Evolutionary conservation across 2,888 invertebrate genomes (phyloP), one percentile per base, ranked within the genome.

Genomic region (Amiota communis): DNA sequence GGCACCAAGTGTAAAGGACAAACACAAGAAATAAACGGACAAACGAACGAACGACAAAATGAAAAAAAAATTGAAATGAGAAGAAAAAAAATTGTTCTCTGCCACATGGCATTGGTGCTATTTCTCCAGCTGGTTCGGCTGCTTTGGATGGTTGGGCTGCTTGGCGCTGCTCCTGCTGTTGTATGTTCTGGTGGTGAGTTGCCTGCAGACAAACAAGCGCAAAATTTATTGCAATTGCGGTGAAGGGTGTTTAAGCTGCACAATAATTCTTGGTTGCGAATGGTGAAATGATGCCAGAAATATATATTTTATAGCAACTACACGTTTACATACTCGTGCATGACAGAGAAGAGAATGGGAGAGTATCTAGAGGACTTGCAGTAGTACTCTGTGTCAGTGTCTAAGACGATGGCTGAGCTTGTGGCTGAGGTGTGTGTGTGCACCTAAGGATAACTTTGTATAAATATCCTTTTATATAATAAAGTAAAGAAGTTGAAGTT

Each of bases 171-270:
- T 64, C n/a, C n/a, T 15, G 61, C 10, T 61, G 61, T 2, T 23
- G 36, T 20, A 23, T 36, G 47, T 49, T 17, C 36, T 13, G 65
- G 23, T 46, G 65, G 23, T 46, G 47, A 53, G 71, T 72, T 61
- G 65, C 64, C 63, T 63, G 63, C 61, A 70, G 65, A 72, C 71
- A 72, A 72, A 72, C 71, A 72, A 72, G 65, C 57, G 71, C 65
- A 56, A 72, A 72, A 72, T 72, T 72, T 72, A 72, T 72, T 72
- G 57, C 71, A 57, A 64, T 56, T 65, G 71, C 51, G 71, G 71
- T 72, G 47, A 65, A 72, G 71, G 65, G 71, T 72, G 57, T 72
- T 72, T 72, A 72, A 72, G 65, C 46, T 65, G 65, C 65, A 72
- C 65, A 56, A 65, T 72, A 72, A 72, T 72, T 64, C 57, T 72